Evolutionary conservation across 2,888 invertebrate species (phyloP).

Genomic region (Volucella inanis): DNA sequence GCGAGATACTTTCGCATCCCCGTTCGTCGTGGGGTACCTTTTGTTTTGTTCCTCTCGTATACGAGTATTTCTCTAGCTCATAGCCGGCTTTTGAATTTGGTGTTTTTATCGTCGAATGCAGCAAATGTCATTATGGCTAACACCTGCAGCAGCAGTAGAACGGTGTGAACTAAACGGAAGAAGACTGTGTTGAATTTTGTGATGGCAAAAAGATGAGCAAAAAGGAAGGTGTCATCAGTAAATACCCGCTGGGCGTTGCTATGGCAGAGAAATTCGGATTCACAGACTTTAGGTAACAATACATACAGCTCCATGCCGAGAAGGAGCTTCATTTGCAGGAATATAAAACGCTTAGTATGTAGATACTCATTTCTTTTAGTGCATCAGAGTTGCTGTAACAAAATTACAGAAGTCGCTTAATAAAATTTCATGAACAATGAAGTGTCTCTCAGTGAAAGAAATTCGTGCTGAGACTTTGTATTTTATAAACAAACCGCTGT

Average conservation of each 20-base stretch:
- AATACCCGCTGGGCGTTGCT: constrained; percentile 42
- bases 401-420: too few species aligned
- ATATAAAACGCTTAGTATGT: constrained; percentile 27
- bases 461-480: too few species aligned
- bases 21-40: constrained; percentile 8
- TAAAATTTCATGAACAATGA: too few species aligned
- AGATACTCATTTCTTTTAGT: too few species aligned
- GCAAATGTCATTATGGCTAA: constrained; percentile 70
- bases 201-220: constrained; percentile 44
- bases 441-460: too few species aligned
- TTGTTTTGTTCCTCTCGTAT: constrained; percentile 49
- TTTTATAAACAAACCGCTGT: too few species aligned
- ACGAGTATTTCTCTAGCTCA: constrained; percentile 22
- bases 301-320: constrained; percentile 6
- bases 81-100: constrained; percentile 35
- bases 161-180: constrained; percentile 1
- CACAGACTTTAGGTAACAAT: constrained; percentile 52
- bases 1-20: constrained; percentile 7
- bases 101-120: constrained; percentile 60
- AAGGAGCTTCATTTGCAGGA: constrained; percentile 45
- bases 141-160: constrained; percentile 60
- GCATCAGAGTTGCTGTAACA: too few species aligned
- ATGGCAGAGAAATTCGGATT: constrained; percentile 27
- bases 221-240: constrained; percentile 65
- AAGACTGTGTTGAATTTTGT: constrained; percentile 10